A percentile compares a stretch with the other conserved stretches of the same genome.
phyloP scores from a whole-genome alignment of 2,888 invertebrate genomes.

The Mechanitis messenoides region DNA sequence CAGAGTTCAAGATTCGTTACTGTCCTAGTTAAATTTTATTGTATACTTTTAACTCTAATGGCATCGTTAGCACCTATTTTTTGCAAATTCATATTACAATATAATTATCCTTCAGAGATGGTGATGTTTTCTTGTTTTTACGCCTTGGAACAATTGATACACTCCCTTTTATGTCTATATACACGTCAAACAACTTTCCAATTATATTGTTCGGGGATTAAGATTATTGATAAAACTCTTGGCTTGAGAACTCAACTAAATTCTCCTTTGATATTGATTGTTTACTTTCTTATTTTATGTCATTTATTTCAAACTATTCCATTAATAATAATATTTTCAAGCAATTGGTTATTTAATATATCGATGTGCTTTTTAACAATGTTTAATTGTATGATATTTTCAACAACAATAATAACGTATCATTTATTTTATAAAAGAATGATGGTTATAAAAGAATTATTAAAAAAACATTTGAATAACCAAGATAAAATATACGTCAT shows the following conservation, averaged over 20 bases:
- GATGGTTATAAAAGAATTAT: neutral
- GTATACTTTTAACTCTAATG: neutral
- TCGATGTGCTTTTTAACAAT: neutral
- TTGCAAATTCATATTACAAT: neutral
- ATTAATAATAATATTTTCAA: too few relatives aligned
- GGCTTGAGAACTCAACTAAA: neutral
- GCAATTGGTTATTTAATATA: too few relatives aligned
- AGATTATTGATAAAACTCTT: neutral
- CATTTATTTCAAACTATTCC: neutral
- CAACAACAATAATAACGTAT: neutral
- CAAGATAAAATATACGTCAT: neutral
- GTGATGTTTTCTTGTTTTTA: neutral
- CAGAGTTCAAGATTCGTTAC: neutral
- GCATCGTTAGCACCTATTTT: neutral
- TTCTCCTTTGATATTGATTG: neutral
- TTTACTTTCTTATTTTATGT: neutral
- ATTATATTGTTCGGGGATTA: neutral
- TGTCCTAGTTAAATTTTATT: neutral
- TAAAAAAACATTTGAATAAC: constrained; percentile 1
- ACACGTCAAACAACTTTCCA: neutral
- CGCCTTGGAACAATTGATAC: neutral
- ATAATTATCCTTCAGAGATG: neutral
- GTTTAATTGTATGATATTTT: neutral
- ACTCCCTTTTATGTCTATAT: neutral
- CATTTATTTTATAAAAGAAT: neutral